Base-by-base conservation (phyloP, 1,140 invertebrate species). In the Leptopilina clavipes region DNA sequence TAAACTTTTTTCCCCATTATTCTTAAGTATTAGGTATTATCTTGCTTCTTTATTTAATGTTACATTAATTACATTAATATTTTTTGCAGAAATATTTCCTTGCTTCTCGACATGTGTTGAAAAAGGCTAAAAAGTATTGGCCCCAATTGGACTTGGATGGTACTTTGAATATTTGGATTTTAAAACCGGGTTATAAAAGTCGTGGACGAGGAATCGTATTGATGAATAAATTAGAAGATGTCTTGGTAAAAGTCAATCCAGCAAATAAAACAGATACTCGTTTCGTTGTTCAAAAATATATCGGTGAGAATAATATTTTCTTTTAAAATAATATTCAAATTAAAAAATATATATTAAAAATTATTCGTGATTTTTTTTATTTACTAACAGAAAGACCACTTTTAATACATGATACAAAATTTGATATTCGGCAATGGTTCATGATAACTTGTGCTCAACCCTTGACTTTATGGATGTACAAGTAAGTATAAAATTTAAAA, bases 211-310 rank as follows among this genome's bases (percentile, higher is more conserved):
- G 97, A 56, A 98, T 98, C 75, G 93, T 95, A 17, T 91, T 98
- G 25, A 94, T 97, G 92, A 95, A 97, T 86, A 94, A 94, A 85
- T 91, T 98, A 11, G 95, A 97, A 78, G 95, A 96, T 82, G 97
- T 98, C 48, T 89, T 97, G 78, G 93, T 93, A 59, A 94, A 93
- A 77, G 92, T 95, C 40, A 94, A 93, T 86, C 90, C 91, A 8
- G 88, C 90, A 9, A 91, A 90, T 76, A 92, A 88, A 87, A 88
- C 92, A 18, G 95, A 96, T 86, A 93, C 93, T 76, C 94, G 95
- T 92, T 98, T 95, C 88, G 96, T 98, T 45, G 95, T 98, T 19
- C 97, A 98, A 88, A 98, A 98, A 90, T 98, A 98, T 88, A 98
- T 98, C 81, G 97, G 96, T 97, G 91, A 90, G 86, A 7, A 18